Base-by-base conservation (phyloP, 2,888 invertebrate genomes). In the Scaptomyza parva region DNA sequence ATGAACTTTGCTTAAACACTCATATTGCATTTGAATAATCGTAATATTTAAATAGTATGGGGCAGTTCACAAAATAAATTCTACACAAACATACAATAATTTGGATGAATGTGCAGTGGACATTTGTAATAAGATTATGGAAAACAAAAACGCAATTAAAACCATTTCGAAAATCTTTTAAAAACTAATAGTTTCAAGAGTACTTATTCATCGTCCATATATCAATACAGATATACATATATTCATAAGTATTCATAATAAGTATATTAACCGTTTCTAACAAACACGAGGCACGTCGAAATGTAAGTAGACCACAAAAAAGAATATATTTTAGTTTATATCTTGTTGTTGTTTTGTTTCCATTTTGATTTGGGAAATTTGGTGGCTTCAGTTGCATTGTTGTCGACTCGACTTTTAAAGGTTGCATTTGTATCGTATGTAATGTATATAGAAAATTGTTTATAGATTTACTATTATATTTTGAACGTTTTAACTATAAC, bases 281-380 rank as follows among this genome's bases (percentile, higher is more conserved):
- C 87, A 78, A 87, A 89, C 87, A 80, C 76, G 82, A 87, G 89
- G 87, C 89, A 87, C 87, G 70, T 87, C 69, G 79, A 88, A 88
- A 86, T 88, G 74, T 88, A 84, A 79, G 73, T 86, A 77, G 78
- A 85, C 82, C 78, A 76, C 76, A 79, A 76, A 80, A 75, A 68
- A 57, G 54, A 72, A 72, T 58, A 65, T 26, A n/a, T 33, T 66
- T 76, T 58, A 66, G 24, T 78, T 71, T 69, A 44, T 37, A 76
- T 68, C 39, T 70, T 74, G 70, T 67, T 70, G 55, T 70, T 74
- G 76, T 88, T 83, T 75, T 71, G 54, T 69, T 84, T 84, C 88
- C 82, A 62, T 76, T 62, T 78, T 70, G 51, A 22, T 41, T 72
- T 77, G 78, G 84, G 72, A 80, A 88, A 84, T 72, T 88, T 83